Evolutionary conservation across 2,888 invertebrate genomes (phyloP).

Genomic region (Sepioteuthis lessoniana): DNA sequence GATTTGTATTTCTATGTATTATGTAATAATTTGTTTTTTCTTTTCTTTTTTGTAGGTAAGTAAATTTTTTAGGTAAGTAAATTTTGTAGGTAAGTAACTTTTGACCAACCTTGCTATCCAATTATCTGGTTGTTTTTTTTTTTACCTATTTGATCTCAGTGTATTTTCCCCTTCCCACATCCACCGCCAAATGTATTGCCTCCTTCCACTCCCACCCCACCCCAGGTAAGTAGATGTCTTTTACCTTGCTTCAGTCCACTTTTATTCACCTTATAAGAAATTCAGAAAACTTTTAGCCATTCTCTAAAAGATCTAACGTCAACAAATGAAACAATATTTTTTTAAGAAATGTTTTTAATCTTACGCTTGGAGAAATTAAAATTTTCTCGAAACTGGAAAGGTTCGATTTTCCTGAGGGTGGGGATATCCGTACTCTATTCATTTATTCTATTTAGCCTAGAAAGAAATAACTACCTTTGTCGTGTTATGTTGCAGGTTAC

Average conservation of each 20-base stretch:
- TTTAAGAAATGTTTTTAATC: too few relatives aligned
- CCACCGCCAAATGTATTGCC: background rate
- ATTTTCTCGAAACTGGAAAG: too few relatives aligned
- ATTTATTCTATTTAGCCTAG: too few relatives aligned
- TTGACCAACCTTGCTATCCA: background rate
- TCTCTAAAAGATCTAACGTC: background rate
- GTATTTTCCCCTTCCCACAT: background rate
- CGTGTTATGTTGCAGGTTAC: too few relatives aligned
- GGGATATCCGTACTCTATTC: too few relatives aligned
- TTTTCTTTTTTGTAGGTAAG: background rate
- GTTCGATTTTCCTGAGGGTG: too few relatives aligned
- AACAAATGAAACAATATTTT: too few relatives aligned
- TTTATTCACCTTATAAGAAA: background rate
- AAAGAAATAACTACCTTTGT: too few relatives aligned
- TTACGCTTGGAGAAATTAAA: too few relatives aligned
- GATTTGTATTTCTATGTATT: too few relatives aligned
- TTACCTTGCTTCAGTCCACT: background rate
- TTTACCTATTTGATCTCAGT: background rate
- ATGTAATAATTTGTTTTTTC: background rate
- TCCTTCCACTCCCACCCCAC: background rate
- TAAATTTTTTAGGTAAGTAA: conserved; percentile 23
- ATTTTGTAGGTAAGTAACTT: conserved; percentile 33
- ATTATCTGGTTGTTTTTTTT: background rate
- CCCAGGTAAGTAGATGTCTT: background rate
- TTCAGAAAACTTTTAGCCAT: background rate